Base-by-base conservation (phyloP, 2,113 vertebrate species). In the Motacilla tschutschensis region DNA sequence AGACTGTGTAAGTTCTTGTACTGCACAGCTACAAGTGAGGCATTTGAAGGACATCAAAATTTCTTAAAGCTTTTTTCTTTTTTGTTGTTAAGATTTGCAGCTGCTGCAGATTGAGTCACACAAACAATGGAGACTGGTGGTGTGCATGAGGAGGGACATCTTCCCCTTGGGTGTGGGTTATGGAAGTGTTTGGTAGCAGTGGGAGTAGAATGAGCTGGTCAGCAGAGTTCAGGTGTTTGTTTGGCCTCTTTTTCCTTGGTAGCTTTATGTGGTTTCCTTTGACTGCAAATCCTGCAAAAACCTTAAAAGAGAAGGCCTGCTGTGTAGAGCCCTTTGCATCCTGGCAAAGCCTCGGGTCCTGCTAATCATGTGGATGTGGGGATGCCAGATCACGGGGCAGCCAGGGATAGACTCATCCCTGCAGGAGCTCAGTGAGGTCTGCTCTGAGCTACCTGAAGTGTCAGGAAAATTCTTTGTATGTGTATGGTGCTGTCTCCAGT, bases 101-200 rank as follows among this genome's bases (percentile, higher is more conserved):
- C 28, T 77, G 46, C 24, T 71, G 58, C 66, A 55, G 77, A 19
- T 58, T 29, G 38, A 10, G 31, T 41, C 15, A 3, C 55, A 36
- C 17, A 51, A 40, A 69, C 60, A 70, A 18, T 13, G 3, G 16
- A 35, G 22, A 3, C 8, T 29, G 28, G 6, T 73, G 5, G 18
- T 19, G 6, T n/a, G 5, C 13, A 2, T 31, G 62, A 67, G 47
- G 24, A 46, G 55, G 65, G 46, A 8, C 0, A 0, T 36, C 51
- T 67, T 35, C 38, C 60, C 31, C 0, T 0, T 66, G 71, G 59
- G 5, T 3, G 2, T 19, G 24, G 21, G 17, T 63, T 73, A 5
- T 44, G 51, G 20, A 55, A 46, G 46, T 36, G 13, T 47, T 35
- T 54, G 5, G 43, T 29, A 36, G 70, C 40, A 41, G 36, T 17